Evolutionary conservation across 2,797 vertebrate genomes (phyloP).

Genomic region (Ctenochaetus hawaiiensis): DNA sequence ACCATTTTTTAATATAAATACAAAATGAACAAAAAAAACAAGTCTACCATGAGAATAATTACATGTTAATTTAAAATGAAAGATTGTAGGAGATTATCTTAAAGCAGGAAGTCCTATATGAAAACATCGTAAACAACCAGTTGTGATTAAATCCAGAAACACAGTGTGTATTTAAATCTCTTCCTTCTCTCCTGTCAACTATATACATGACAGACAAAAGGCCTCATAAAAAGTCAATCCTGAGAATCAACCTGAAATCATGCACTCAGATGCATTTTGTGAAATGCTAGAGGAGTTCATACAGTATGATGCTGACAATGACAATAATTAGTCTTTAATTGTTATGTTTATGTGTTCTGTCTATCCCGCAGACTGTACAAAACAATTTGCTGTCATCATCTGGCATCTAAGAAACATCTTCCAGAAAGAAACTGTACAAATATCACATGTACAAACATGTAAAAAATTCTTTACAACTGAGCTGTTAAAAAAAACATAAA

Average conservation of each 20-base stretch:
- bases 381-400: conserved; percentile 22
- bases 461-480: background rate
- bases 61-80: background rate
- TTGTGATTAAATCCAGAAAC: background rate
- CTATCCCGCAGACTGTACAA: conserved; percentile 17
- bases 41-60: background rate
- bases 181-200: background rate
- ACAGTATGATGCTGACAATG: background rate
- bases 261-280: background rate
- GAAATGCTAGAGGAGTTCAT: background rate
- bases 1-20: no score
- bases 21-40: background rate
- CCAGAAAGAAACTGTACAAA: background rate
- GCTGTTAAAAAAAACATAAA: background rate
- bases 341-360: background rate
- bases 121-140: no score
- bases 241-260: background rate
- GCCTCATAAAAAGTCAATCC: background rate
- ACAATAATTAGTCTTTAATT: background rate
- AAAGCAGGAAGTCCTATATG: no score
- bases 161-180: background rate
- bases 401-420: background rate
- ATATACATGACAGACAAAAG: background rate
- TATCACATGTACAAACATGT: background rate
- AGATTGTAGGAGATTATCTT: no score